These are phyloP conservation scores for Drosophila asahinai DNA, from an alignment of 1,140 invertebrate genomes.

Conservation along the genomic window DNA sequence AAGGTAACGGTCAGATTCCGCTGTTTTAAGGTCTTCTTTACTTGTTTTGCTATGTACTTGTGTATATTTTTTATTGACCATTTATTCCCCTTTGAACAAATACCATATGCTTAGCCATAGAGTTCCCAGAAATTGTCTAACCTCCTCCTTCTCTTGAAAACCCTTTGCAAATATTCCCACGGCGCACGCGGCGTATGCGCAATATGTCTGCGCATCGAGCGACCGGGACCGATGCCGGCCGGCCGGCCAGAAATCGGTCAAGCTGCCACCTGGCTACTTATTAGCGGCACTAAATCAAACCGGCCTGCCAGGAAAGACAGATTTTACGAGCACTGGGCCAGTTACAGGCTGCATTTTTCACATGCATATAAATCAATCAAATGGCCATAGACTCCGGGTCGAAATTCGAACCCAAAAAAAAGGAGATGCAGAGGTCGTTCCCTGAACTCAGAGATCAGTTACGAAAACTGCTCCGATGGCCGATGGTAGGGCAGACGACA, in stretches of 20 bases:
- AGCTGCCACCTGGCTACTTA: conserved; percentile 53
- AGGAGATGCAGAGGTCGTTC: conserved; percentile 23
- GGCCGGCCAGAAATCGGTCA: conserved; percentile 28
- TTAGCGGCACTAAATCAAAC: conserved; percentile 60
- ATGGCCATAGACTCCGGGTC: conserved; percentile 23
- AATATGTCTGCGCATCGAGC: conserved; percentile 45
- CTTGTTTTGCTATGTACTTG: neutral
- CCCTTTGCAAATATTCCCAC: conserved; percentile 1
- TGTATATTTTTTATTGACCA: neutral
- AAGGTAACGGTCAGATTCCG: neutral
- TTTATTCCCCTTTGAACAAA: neutral
- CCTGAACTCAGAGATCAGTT: conserved; percentile 37
- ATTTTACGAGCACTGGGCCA: conserved; percentile 50
- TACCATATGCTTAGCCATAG: neutral
- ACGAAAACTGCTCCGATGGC: conserved; percentile 32
- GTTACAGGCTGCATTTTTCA: conserved; percentile 59
- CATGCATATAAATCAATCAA: conserved; percentile 77
- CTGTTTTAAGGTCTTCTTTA: neutral
- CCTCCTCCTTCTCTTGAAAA: neutral
- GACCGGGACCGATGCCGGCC: neutral
- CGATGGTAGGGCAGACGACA: conserved; percentile 30
- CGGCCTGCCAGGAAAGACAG: conserved; percentile 30
- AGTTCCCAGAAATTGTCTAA: conserved; percentile 7
- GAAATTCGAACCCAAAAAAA: conserved; percentile 7
- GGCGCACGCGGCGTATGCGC: conserved; percentile 66